These are phyloP conservation scores for Holocentrus rufus DNA, from an alignment of 2,797 vertebrate species.

Conservation along the genomic window DNA sequence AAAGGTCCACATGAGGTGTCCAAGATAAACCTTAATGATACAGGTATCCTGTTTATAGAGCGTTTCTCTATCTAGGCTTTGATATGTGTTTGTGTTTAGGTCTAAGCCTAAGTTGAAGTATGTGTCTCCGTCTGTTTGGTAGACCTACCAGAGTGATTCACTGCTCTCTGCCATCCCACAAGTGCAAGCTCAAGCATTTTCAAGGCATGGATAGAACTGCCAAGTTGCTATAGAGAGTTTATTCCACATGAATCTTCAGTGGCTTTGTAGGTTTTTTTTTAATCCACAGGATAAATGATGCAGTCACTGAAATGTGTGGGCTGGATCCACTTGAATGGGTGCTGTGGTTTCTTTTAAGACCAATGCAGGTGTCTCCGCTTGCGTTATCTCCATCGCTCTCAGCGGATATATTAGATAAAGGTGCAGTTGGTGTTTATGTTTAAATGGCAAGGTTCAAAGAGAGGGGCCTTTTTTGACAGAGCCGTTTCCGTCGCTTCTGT, in stretches of 20 bases:
- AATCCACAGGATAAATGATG: constrained; percentile 53
- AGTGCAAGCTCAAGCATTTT: constrained; percentile 28
- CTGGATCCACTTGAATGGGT: constrained; percentile 60
- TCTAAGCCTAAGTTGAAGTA: background rate
- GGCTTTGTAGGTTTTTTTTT: constrained; percentile 52
- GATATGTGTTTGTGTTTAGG: background rate
- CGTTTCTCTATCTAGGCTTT: background rate
- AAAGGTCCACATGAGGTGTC: background rate
- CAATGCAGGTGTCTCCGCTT: constrained; percentile 69
- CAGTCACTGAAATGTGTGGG: constrained; percentile 66
- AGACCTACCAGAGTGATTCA: constrained; percentile 14
- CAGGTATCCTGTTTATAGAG: background rate
- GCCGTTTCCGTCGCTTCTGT: constrained; percentile 56
- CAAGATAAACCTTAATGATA: background rate
- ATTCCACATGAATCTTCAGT: constrained; percentile 38
- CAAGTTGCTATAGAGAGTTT: constrained; percentile 36
- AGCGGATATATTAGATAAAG: constrained; percentile 72
- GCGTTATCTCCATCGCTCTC: constrained; percentile 57
- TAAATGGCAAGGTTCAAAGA: constrained; percentile 68
- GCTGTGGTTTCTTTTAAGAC: constrained; percentile 76
- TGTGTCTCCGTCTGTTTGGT: background rate
- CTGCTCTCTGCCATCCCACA: constrained; percentile 12
- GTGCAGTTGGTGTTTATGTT: constrained; percentile 71
- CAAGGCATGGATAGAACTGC: constrained; percentile 38
- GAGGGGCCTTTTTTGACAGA: constrained; percentile 39